Conservation (phyloP, 1,140 invertebrate genomes). For the Portunus trituberculatus region DNA sequence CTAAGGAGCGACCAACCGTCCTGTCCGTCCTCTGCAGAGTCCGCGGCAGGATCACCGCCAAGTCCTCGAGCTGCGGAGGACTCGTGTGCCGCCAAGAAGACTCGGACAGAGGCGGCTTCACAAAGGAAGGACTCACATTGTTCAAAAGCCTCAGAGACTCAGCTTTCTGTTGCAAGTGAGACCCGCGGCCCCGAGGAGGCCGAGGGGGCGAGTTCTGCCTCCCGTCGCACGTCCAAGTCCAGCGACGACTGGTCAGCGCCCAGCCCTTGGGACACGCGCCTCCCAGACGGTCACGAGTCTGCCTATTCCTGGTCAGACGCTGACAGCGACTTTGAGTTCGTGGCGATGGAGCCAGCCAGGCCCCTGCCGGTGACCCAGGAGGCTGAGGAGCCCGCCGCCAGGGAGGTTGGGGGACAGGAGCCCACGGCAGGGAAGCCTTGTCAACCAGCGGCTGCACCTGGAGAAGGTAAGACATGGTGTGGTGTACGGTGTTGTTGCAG, state of each 20-base stretch:
- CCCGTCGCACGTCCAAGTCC: conserved; percentile 65
- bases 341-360: conserved; percentile 64
- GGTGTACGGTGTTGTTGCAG: neutral
- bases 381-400: neutral
- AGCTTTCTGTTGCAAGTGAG: neutral
- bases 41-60: conserved; percentile 17
- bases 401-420: neutral
- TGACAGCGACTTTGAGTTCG: conserved; percentile 77
- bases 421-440: neutral
- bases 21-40: conserved; percentile 62
- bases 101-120: neutral
- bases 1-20: conserved; percentile 53
- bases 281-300: conserved; percentile 71
- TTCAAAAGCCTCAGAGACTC: conserved; percentile 54
- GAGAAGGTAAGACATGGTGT: neutral
- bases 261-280: conserved; percentile 45
- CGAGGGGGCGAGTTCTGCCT: neutral
- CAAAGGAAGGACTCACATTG: conserved; percentile 63
- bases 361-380: conserved; percentile 54
- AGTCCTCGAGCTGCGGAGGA: neutral
- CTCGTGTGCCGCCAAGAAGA: neutral
- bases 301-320: conserved; percentile 77
- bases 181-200: conserved; percentile 31
- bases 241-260: conserved; percentile 48
- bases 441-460: neutral